Evolutionary conservation across 2,888 invertebrate species (phyloP), one percentile per base, ranked within the genome.

Genomic region (Drosophila meridiana): DNA sequence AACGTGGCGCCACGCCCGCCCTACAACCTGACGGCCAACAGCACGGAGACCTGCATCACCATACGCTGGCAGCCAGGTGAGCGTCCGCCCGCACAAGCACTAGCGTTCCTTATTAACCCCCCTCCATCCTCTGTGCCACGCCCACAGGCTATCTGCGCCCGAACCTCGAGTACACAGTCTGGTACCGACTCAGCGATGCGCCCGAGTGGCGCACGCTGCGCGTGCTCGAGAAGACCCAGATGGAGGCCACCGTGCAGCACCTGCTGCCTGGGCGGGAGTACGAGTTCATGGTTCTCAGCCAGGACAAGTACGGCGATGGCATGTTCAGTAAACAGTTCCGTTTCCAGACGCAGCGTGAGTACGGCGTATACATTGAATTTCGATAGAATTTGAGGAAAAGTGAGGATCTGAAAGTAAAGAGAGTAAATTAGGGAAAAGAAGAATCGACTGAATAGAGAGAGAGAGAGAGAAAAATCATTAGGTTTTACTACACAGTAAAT

Each of bases 1-100:
- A 98, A 97, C 92, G 95, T 96, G 59, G 96, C 97, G 34, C 98
- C 98, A n/a, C 96, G 97, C 88, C 97, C 98, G 20, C 98, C 98
- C 0, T 96, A 97, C 93, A 97, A 97, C 93, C 94, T 99, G 50
- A 95, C 96, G 30, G 97, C 97, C 30, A 95, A 95, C 73, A 95
- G 97, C 61, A 95, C 95, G 0, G 94, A 94, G 73, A 95, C 95
- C 82, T 95, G 96, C 61, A 96, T 98, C 52, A 96, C 96, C 61
- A 93, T 98, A 34, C 95, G 95, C 47, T 98, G 98, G 98, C 94
- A 96, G 77, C 97, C 98, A 47, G 95, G 95, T 94, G 80, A 91
- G 90, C 42, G 6, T 20, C 6, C 11, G 4, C 4, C 45, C n/a
- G 20, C 26, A 7, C 26, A 38, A 11, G 13, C 26, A 53, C 28